A percentile compares a stretch with the other conserved stretches of the same genome.
Conservation (phyloP, 2,888 invertebrate species). For the Lasioglossum lativentre region DNA sequence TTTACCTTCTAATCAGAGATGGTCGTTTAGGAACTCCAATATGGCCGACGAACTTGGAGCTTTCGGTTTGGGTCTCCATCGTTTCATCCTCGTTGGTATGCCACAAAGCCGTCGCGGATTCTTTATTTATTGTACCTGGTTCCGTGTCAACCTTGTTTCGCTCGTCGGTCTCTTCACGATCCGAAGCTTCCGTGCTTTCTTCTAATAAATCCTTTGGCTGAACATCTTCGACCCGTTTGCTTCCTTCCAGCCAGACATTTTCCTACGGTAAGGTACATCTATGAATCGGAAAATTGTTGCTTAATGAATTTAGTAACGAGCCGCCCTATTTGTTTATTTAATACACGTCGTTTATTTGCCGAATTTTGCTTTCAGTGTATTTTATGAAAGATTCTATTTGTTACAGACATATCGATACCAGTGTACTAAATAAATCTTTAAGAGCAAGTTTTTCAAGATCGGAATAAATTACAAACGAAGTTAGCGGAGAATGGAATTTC, state of each 20-base stretch:
- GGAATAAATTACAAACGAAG: not conserved
- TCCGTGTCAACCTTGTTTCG: constrained; percentile 34
- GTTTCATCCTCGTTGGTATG: constrained; percentile 51
- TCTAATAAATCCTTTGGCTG: constrained; percentile 35
- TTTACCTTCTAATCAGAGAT: constrained; percentile 75
- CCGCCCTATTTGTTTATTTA: not conserved
- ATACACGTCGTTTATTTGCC: not conserved
- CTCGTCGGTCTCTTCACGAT: constrained; percentile 34
- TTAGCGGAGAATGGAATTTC: not conserved
- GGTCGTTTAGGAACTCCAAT: constrained; percentile 59
- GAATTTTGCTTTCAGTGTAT: not conserved
- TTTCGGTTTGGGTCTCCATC: constrained; percentile 74
- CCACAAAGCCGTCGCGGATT: constrained; percentile 8
- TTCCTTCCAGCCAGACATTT: constrained; percentile 58
- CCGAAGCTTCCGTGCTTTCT: constrained; percentile 39
- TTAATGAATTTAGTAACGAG: constrained; percentile 15
- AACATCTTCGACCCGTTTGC: constrained; percentile 44
- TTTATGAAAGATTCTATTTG: not conserved
- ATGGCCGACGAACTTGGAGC: constrained; percentile 55
- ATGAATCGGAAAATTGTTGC: constrained; percentile 49
- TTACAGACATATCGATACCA: too few species aligned
- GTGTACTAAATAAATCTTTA: not conserved
- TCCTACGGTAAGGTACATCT: constrained; percentile 64
- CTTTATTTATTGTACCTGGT: constrained; percentile 31
- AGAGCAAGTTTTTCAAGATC: not conserved